phyloP scores from a whole-genome alignment of 2,113 vertebrate species.

The Daphoenositta chrysoptera region DNA sequence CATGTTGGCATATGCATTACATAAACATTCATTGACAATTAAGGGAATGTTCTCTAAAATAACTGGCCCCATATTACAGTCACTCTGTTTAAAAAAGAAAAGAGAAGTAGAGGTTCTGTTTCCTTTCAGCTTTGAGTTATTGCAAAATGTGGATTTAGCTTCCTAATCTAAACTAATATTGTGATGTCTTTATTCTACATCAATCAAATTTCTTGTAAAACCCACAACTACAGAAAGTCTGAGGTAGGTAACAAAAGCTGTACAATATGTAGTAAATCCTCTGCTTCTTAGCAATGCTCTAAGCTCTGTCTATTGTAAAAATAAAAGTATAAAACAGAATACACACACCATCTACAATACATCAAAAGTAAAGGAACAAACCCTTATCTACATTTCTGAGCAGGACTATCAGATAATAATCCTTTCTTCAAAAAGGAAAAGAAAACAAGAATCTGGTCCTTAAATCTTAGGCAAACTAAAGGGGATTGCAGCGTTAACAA shows the following conservation, averaged over 20 bases:
- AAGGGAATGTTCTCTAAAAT: background rate
- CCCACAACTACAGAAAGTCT: background rate
- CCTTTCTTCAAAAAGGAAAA: background rate
- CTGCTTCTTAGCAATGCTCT: background rate
- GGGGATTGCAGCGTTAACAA: background rate
- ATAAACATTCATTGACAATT: background rate
- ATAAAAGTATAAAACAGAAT: background rate
- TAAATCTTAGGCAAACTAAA: background rate
- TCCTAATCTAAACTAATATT: constrained; percentile 26
- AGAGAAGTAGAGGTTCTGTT: background rate
- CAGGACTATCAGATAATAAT: background rate
- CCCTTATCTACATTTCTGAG: constrained; percentile 17
- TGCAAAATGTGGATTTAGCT: constrained; percentile 3
- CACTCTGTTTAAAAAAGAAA: background rate
- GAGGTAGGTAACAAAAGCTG: background rate
- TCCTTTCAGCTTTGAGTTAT: background rate
- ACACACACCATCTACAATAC: background rate
- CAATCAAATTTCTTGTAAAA: constrained; percentile 8
- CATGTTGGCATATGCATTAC: background rate
- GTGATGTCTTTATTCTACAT: background rate
- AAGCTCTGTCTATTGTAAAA: background rate
- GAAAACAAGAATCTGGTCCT: background rate
- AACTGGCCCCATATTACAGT: background rate
- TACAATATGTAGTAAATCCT: constrained; percentile 13
- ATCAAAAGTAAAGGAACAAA: background rate